Percentiles rank a stretch among this genome's conserved stretches.
These are phyloP conservation scores for Bergia puertoricense DNA, from an alignment of 92 coral and sea anemone genomes.

Conservation along the genomic window DNA sequence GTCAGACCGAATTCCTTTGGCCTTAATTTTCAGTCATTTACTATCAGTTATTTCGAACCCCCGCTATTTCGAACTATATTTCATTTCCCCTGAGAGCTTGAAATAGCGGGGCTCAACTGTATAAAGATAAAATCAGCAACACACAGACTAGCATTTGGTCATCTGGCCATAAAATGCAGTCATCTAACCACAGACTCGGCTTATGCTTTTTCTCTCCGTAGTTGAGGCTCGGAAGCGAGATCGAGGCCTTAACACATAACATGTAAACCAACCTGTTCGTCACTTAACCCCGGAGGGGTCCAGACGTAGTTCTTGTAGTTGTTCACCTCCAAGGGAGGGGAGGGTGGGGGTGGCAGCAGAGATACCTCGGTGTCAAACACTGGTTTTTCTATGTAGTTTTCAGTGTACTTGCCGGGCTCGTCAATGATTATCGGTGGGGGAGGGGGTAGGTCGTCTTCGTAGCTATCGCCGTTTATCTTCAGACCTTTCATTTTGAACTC, in stretches of 20 bases:
- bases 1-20: no score
- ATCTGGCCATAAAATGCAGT: no score
- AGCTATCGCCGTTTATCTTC: slow-evolving; percentile 55
- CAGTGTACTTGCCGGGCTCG: slow-evolving; percentile 45
- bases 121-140: no score
- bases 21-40: no score
- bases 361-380: slow-evolving; percentile 59
- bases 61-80: no score
- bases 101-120: no score
- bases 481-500: slow-evolving; percentile 79
- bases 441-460: slow-evolving; percentile 51
- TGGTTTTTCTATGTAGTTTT: slow-evolving; percentile 55
- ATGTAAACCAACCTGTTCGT: slow-evolving; percentile 77
- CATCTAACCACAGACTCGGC: no score
- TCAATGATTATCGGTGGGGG: slow-evolving; percentile 67
- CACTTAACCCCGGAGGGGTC: slow-evolving; percentile 86
- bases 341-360: slow-evolving; percentile 55
- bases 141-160: no score
- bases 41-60: no score
- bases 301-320: slow-evolving; percentile 76
- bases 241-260: neutral
- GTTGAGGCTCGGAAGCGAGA: neutral
- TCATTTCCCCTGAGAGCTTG: no score
- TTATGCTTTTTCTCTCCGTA: no score
- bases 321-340: slow-evolving; percentile 33